These are phyloP conservation scores for Rosalia funebris DNA, from an alignment of 2,888 invertebrate species.

Conservation along the genomic window DNA sequence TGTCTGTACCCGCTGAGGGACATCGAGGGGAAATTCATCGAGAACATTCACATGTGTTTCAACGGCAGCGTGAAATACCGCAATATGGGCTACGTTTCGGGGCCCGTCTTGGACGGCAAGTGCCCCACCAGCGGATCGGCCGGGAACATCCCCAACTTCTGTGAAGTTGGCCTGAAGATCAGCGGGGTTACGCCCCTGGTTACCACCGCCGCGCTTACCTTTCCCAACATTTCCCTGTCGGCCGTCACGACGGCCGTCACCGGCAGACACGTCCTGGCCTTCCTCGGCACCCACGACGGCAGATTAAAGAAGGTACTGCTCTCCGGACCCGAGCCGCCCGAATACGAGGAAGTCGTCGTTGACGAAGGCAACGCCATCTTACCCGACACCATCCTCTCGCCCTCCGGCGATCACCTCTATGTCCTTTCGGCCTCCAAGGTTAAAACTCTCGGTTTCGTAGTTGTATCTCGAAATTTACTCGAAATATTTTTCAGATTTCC, in stretches of 20 bases:
- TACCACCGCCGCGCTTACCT: slow-evolving; percentile 79
- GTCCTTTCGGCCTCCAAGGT: slow-evolving; percentile 82
- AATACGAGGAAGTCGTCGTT: slow-evolving; percentile 88
- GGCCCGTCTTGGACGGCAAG: slow-evolving; percentile 89
- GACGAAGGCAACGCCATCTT: slow-evolving; percentile 82
- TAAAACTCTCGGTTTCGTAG: slow-evolving; percentile 44
- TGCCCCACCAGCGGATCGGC: slow-evolving; percentile 89
- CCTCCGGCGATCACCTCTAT: slow-evolving; percentile 85
- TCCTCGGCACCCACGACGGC: slow-evolving; percentile 90
- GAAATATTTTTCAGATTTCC: slow-evolving; percentile 66
- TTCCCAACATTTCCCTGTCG: slow-evolving; percentile 82
- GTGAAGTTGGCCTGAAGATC: slow-evolving; percentile 91
- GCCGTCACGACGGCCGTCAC: slow-evolving; percentile 89
- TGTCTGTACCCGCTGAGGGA: slow-evolving; percentile 92
- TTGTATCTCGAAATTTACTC: not conserved
- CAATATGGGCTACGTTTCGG: slow-evolving; percentile 91
- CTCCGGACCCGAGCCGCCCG: slow-evolving; percentile 77
- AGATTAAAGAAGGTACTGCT: slow-evolving; percentile 85
- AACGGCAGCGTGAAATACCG: slow-evolving; percentile 93
- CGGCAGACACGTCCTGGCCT: slow-evolving; percentile 91
- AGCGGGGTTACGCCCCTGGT: slow-evolving; percentile 88
- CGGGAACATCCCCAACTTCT: slow-evolving; percentile 91
- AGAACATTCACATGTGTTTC: slow-evolving; percentile 97
- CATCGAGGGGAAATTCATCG: slow-evolving; percentile 92
- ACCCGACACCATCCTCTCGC: slow-evolving; percentile 88